These are phyloP conservation scores for Leptinotarsa texana DNA, from an alignment of 1,140 invertebrate species.

Conservation along the genomic window DNA sequence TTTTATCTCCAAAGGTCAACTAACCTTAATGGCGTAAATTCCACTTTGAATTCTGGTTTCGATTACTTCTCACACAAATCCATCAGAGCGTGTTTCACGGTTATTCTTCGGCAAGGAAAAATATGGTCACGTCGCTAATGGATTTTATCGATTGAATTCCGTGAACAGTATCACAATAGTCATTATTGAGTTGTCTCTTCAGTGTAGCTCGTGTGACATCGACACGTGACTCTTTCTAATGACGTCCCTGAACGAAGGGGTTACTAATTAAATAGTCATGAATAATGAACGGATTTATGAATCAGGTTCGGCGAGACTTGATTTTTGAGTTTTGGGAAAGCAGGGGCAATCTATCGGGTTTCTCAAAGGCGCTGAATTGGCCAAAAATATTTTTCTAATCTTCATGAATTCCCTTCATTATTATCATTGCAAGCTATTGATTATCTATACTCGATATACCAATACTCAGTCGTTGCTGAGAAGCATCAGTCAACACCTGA, in stretches of 20 bases:
- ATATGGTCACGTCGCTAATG: not conserved
- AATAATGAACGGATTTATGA: not conserved
- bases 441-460: too few relatives aligned
- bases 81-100: not conserved
- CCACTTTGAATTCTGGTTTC: not conserved
- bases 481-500: too few relatives aligned
- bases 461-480: too few relatives aligned
- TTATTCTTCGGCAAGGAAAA: not conserved
- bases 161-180: not conserved
- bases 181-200: conserved; percentile 5
- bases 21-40: too few relatives aligned
- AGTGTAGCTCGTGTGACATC: not conserved
- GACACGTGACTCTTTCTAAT: conserved; percentile 2
- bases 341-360: too few relatives aligned
- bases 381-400: too few relatives aligned
- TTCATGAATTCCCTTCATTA: too few relatives aligned
- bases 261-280: not conserved
- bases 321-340: too few relatives aligned
- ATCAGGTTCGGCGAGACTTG: not conserved
- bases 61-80: not conserved
- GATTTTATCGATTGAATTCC: conserved; percentile 1
- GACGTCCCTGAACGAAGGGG: not conserved
- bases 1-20: too few relatives aligned
- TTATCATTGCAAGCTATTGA: too few relatives aligned
- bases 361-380: too few relatives aligned